phyloP scores from a whole-genome alignment of 2,113 vertebrate genomes.

The Cardinalis cardinalis region DNA sequence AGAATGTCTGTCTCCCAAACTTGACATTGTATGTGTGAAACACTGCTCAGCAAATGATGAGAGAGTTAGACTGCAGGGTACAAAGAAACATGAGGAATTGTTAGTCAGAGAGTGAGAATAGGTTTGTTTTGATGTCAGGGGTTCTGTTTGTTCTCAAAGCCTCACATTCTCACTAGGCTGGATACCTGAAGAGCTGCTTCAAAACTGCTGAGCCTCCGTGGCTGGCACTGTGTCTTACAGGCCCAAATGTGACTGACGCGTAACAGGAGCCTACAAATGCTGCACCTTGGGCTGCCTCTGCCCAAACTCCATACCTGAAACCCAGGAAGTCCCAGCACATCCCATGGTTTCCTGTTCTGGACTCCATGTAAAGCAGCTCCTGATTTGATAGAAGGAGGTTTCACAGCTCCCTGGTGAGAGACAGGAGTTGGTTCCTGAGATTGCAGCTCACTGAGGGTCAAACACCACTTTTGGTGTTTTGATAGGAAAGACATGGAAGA shows the following conservation, averaged over 20 bases:
- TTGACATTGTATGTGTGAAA: not conserved
- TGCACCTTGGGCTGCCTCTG: not conserved
- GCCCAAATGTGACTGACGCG: not conserved
- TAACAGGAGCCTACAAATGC: not conserved
- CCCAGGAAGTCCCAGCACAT: not conserved
- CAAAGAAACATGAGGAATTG: not conserved
- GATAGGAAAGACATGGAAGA: not conserved
- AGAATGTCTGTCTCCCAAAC: not conserved
- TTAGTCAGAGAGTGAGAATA: not conserved
- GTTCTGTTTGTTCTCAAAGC: not conserved
- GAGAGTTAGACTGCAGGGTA: not conserved
- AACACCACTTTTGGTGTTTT: not conserved
- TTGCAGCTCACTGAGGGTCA: not conserved
- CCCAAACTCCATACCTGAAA: not conserved
- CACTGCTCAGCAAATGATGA: not conserved
- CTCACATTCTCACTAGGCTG: not conserved
- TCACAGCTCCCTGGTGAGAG: not conserved
- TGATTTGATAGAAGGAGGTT: not conserved
- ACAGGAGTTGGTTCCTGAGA: not conserved
- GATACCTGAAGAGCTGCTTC: not conserved
- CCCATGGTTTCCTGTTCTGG: not conserved
- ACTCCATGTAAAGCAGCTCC: not conserved
- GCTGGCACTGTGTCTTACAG: not conserved
- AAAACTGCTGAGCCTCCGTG: not conserved
- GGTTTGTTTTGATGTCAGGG: not conserved